Evolutionary conservation across 1,140 invertebrate species (phyloP).

Genomic region (Leguminivora glycinivorella): DNA sequence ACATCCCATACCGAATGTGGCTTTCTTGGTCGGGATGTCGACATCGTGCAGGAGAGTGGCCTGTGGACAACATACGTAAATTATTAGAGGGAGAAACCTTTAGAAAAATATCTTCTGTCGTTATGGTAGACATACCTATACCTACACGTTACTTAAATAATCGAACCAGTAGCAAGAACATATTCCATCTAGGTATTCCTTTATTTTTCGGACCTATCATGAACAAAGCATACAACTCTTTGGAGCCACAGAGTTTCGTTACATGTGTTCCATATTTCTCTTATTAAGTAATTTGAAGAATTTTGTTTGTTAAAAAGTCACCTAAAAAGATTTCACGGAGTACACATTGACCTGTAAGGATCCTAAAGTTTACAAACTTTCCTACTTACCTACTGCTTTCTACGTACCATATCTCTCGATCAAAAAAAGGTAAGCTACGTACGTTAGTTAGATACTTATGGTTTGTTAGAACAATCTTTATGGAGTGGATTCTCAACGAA

Average conservation of each 20-base stretch:
- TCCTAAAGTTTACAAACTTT: neutral
- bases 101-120: neutral
- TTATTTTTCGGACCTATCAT: neutral
- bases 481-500: too few species aligned
- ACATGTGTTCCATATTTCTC: neutral
- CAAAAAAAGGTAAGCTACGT: too few species aligned
- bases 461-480: too few species aligned
- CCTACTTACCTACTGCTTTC: too few species aligned
- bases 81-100: neutral
- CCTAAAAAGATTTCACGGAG: too few species aligned
- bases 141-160: neutral
- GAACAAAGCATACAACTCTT: neutral
- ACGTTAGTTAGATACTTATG: too few species aligned
- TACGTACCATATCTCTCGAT: too few species aligned
- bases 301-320: too few species aligned
- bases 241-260: neutral
- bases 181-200: neutral
- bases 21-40: constrained; percentile 79
- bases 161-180: neutral
- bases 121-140: too few species aligned
- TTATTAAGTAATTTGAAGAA: too few species aligned
- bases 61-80: constrained; percentile 38
- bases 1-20: constrained; percentile 97
- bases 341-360: too few species aligned
- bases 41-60: constrained; percentile 70